Evolutionary conservation across 2,797 vertebrate genomes (phyloP).

Genomic region (Eptatretus atami): DNA sequence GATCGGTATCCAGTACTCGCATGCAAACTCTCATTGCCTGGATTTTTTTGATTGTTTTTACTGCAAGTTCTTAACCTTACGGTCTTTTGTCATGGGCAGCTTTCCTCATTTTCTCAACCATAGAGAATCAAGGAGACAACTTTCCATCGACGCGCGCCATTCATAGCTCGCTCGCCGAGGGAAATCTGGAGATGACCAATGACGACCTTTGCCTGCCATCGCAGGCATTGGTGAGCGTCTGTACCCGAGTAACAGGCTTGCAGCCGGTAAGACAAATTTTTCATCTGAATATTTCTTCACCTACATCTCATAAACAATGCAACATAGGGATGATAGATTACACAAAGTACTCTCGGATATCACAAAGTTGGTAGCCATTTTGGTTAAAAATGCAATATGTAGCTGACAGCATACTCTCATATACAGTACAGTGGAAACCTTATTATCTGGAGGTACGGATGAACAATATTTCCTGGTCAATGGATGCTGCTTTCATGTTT

Average conservation of each 20-base stretch:
- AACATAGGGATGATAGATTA: too few species aligned
- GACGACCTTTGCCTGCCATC: slow-evolving; percentile 83
- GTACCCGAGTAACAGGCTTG: slow-evolving; percentile 90
- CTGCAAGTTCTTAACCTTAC: background rate
- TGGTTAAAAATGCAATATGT: too few species aligned
- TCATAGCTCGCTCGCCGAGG: slow-evolving; percentile 71
- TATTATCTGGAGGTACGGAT: too few species aligned
- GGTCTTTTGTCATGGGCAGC: background rate
- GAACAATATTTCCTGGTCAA: too few species aligned
- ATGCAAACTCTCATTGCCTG: slow-evolving; percentile 9
- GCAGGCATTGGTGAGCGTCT: slow-evolving; percentile 87
- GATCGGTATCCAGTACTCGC: slow-evolving; percentile 31
- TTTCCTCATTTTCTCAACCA: slow-evolving; percentile 9
- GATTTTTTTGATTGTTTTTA: slow-evolving; percentile 2
- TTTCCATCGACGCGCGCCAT: slow-evolving; percentile 91
- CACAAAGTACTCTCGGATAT: too few species aligned
- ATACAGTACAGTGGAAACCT: too few species aligned
- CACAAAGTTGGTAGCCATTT: too few species aligned
- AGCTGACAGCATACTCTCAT: too few species aligned
- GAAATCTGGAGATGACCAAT: slow-evolving; percentile 75
- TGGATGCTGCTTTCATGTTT: too few species aligned
- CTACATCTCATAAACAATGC: too few species aligned
- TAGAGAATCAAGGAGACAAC: slow-evolving; percentile 83
- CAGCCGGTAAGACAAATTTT: slow-evolving; percentile 40
- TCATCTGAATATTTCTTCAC: too few species aligned